Evolutionary conservation across 2,797 vertebrate species (phyloP).

Genomic region (Pipistrellus pygmaeus): DNA sequence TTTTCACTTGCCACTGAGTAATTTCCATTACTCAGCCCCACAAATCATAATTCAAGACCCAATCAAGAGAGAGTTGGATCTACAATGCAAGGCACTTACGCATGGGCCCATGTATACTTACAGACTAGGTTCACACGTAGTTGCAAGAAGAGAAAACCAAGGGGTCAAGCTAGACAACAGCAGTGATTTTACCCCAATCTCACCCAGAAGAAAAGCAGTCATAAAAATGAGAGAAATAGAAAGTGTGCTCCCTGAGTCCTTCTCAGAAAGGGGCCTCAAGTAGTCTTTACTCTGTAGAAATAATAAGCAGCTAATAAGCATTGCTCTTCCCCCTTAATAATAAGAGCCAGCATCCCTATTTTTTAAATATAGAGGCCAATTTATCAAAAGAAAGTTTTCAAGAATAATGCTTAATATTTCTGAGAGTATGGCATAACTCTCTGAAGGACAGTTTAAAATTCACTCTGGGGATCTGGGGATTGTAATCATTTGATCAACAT

Average conservation of each 20-base stretch:
- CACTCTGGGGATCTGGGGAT: background rate
- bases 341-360: background rate
- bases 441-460: background rate
- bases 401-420: background rate
- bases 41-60: background rate
- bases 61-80: background rate
- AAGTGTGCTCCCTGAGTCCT: background rate
- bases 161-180: background rate
- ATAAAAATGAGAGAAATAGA: background rate
- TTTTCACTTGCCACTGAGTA: background rate
- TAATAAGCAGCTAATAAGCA: background rate
- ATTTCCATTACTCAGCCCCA: background rate
- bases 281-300: background rate
- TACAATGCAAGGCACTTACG: background rate
- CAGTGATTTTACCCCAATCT: background rate
- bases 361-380: background rate
- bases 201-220: background rate
- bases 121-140: background rate
- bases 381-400: background rate
- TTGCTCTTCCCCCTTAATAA: background rate
- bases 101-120: background rate
- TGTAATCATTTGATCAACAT: background rate
- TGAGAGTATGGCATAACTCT: background rate
- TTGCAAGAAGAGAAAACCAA: background rate
- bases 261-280: background rate